A percentile compares a stretch with the other conserved stretches of the same genome.
phyloP scores from a whole-genome alignment of 2,113 vertebrate species.

The Calypte anna region DNA sequence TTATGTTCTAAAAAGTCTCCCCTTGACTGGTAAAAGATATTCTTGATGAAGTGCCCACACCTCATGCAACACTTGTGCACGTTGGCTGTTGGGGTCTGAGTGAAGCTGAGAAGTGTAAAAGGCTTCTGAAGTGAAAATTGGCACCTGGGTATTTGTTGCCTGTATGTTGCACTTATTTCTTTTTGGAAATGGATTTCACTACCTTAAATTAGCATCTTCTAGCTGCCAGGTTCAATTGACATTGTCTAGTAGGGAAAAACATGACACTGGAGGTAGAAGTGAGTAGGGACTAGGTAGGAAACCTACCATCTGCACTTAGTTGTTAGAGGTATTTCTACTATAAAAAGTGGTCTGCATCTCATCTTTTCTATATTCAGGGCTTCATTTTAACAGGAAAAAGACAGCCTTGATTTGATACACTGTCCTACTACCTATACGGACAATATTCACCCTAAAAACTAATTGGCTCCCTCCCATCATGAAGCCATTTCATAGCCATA shows the following conservation, averaged over 20 bases:
- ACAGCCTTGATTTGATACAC: background rate
- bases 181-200: background rate
- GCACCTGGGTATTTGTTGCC: background rate
- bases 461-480: rapidly evolving
- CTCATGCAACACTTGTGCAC: background rate
- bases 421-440: background rate
- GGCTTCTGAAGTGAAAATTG: background rate
- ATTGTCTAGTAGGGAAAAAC: background rate
- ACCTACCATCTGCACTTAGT: background rate
- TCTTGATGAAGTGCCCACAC: background rate
- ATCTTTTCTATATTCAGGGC: background rate
- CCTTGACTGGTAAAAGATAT: background rate
- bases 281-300: background rate
- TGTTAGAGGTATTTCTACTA: background rate
- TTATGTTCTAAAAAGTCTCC: background rate
- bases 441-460: background rate
- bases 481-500: background rate
- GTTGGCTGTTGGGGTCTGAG: rapidly evolving
- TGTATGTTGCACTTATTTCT: background rate
- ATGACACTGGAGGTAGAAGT: rapidly evolving
- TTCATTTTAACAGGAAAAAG: background rate
- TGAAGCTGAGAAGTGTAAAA: background rate
- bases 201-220: background rate
- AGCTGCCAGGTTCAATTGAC: background rate
- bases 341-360: background rate